These are phyloP conservation scores for Coluber constrictor DNA, from an alignment of 2,797 vertebrate genomes.

Conservation along the genomic window DNA sequence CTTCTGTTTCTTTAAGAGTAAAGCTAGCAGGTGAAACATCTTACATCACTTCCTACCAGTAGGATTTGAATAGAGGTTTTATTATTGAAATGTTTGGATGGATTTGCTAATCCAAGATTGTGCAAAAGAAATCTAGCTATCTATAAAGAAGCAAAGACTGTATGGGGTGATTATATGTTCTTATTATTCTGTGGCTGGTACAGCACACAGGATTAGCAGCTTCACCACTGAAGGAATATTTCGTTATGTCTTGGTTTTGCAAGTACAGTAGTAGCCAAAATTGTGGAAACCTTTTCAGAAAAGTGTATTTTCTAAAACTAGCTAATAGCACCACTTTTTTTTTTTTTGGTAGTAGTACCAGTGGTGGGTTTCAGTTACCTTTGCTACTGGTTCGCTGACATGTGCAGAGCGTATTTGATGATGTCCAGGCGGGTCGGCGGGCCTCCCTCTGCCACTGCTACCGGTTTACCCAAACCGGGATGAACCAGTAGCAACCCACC, in stretches of 20 bases:
- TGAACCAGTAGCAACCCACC: no score
- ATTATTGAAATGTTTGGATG: not conserved
- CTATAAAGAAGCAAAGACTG: not conserved
- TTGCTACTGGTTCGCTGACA: no score
- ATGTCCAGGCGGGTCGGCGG: no score
- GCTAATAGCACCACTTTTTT: no score
- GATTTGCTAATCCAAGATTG: not conserved
- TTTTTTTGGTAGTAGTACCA: no score
- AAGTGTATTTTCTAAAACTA: no score
- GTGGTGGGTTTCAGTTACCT: no score
- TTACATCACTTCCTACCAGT: not conserved
- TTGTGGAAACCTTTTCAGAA: no score
- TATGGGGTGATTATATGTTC: not conserved
- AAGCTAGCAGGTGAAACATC: no score
- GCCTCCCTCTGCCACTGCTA: no score
- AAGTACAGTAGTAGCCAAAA: not conserved
- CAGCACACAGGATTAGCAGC: not conserved
- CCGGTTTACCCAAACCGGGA: no score
- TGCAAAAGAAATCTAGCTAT: not conserved
- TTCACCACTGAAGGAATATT: not conserved
- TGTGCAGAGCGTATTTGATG: no score
- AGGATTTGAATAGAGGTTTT: not conserved
- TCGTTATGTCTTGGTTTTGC: slow-evolving; percentile 11
- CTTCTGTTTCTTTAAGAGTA: not conserved
- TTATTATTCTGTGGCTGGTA: not conserved